Evolutionary conservation across 2,113 vertebrate genomes (phyloP), one percentile per base, ranked within the genome.

Genomic region (Rhynchomys soricoides): DNA sequence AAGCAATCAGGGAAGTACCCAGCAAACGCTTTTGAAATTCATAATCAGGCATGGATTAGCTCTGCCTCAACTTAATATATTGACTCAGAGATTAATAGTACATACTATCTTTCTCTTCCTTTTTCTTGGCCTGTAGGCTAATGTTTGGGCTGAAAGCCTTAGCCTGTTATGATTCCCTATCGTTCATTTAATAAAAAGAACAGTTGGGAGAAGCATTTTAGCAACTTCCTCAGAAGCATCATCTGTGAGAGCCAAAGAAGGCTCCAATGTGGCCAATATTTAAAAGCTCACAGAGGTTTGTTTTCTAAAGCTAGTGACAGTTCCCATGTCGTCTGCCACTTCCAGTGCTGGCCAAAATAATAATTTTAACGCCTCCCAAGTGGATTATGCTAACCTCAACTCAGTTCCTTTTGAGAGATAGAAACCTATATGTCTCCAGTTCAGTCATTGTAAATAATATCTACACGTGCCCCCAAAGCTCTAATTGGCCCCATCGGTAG

Each of bases 391-490:
- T 64, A 62, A 94, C 37, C 62, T 83, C 34, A 71, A 45, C 83
- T 71, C 83, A 68, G 48, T 71, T 92, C 37, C 59, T 81, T 77
- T 70, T 34, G 43, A 59, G 89, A 96, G n/a, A 91, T 37, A 93
- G 11, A 85, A 86, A 89, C 16, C 79, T 77, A 26, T 11, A 31
- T 66, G 59, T 71, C 55, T 40, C 81, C 50, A 22, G 57, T 57
- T 29, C 40, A 68, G n/a, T 91, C 85, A 81, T 88, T 88, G 70
- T 86, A 85, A 94, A 96, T 89, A 96, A 93, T 74, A 96, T 11
- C 52, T 73, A 40, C 64, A n/a, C 22, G 68, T 94, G 70, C 45
- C 79, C 52, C 81, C 43, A 55, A 73, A 87, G 74, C 55, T 92
- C 86, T 90, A 78, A 94, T 82, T 93, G 71, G 88, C 40, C 45